Evolutionary conservation across 2,888 invertebrate genomes (phyloP).

Genomic region (Brachyptera risi): DNA sequence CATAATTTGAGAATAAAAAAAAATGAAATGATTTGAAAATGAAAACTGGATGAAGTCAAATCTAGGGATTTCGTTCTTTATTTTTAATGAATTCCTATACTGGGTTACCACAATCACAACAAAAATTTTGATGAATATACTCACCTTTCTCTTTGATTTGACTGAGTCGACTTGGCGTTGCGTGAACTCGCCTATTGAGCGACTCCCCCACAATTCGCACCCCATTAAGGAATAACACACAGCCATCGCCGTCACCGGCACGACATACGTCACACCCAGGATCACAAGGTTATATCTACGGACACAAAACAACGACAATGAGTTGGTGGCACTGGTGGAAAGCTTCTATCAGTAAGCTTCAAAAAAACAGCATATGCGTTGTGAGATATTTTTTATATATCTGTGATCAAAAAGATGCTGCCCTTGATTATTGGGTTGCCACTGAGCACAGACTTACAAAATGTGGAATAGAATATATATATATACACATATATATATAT

Average conservation of each 20-base stretch:
- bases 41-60: no score
- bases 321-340: not conserved
- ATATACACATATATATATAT: no score
- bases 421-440: no score
- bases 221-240: slow-evolving; percentile 51
- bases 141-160: slow-evolving; percentile 50
- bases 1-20: no score
- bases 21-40: no score
- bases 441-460: no score
- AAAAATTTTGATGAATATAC: slow-evolving; percentile 13
- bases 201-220: slow-evolving; percentile 51
- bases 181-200: slow-evolving; percentile 51
- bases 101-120: not conserved
- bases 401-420: no score
- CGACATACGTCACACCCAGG: slow-evolving; percentile 49
- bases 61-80: no score
- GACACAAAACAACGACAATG: not conserved
- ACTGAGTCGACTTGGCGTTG: slow-evolving; percentile 48
- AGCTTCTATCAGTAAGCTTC: not conserved
- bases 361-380: no score
- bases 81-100: no score
- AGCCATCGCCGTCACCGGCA: slow-evolving; percentile 51
- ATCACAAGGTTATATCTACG: slow-evolving; percentile 47
- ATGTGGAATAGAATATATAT: no score
- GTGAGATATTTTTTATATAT: no score